Percentiles rank a stretch among this genome's conserved stretches.
Evolutionary conservation across 2,113 vertebrate genomes (phyloP).

Genomic region (Melanotaenia duboulayi): DNA sequence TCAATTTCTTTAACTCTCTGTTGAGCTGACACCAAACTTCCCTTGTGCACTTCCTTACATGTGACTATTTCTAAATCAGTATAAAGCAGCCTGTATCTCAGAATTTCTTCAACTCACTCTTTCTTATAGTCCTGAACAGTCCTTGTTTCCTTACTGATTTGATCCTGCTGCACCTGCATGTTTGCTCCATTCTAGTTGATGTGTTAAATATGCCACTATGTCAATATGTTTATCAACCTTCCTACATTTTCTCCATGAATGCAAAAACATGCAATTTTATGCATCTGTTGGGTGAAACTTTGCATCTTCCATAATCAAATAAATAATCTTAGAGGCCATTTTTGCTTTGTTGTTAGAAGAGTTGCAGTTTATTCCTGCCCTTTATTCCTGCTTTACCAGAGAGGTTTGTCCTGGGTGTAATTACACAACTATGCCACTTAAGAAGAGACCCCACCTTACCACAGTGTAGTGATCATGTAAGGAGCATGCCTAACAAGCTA

Average conservation of each 20-base stretch:
- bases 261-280: background rate
- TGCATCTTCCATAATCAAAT: background rate
- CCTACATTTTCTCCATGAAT: background rate
- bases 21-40: slow-evolving; percentile 33
- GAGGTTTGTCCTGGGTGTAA: slow-evolving; percentile 38
- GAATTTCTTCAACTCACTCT: too few relatives aligned
- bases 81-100: background rate
- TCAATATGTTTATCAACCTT: background rate
- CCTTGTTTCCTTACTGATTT: too few relatives aligned
- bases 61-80: slow-evolving; percentile 25
- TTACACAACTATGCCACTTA: slow-evolving; percentile 47
- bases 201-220: too few relatives aligned
- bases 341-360: slow-evolving; percentile 40
- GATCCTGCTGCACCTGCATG: too few relatives aligned
- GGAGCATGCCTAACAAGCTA: slow-evolving; percentile 58
- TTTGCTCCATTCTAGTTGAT: too few relatives aligned
- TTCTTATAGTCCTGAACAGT: too few relatives aligned
- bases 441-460: slow-evolving; percentile 7
- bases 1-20: slow-evolving; percentile 17
- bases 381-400: slow-evolving; percentile 34
- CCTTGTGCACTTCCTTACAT: slow-evolving; percentile 32
- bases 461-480: slow-evolving; percentile 8
- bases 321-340: background rate
- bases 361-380: slow-evolving; percentile 19
- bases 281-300: background rate